Base-by-base conservation (phyloP, 2,888 invertebrate genomes). In the Dasypolia templi region DNA sequence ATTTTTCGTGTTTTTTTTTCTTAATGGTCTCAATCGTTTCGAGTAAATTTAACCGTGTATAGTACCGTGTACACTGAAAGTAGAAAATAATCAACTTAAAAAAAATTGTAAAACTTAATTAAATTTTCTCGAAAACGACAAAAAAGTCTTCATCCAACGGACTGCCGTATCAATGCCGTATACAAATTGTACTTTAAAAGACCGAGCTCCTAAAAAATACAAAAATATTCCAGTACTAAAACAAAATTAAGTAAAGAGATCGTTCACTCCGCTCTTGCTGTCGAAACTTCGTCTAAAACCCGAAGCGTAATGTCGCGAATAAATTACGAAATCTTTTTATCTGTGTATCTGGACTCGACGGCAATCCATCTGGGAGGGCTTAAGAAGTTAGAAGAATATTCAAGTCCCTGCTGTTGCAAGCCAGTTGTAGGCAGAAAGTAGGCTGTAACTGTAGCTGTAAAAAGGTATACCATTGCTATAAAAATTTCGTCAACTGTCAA, bases 251-350 rank as follows among this genome's bases (percentile, higher is more conserved):
- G 76, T 68, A 83, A 63, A 75, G 76, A 76, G 75, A 85, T 82
- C 76, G 68, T 78, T 77, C 78, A 83, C 78, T 86, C 70, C 29
- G 51, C 62, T 62, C 69, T 46, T 55, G 66, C 65, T 62, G 81
- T 77, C 68, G 64, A 85, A 83, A 84, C 75, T 79, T 79, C 53
- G 75, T 74, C 75, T 75, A 65, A 80, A 87, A 82, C 65, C 74
- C 75, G 58, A 73, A 77, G 73, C 75, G 82, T 81, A 86, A 87
- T 86, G 85, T 86, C 76, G 82, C 86, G 78, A 80, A 87, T 86
- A 88, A 88, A 89, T 88, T 85, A 88, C 85, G 80, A 82, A 83
- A 86, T 85, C 82, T 86, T 86, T 88, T 88, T 88, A 89, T 88
- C 89, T 84, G 64, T 68, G 70, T 83, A 84, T 88, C 89, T 84